Conservation (phyloP, 2,797 vertebrate genomes). For the Anniella stebbinsi region DNA sequence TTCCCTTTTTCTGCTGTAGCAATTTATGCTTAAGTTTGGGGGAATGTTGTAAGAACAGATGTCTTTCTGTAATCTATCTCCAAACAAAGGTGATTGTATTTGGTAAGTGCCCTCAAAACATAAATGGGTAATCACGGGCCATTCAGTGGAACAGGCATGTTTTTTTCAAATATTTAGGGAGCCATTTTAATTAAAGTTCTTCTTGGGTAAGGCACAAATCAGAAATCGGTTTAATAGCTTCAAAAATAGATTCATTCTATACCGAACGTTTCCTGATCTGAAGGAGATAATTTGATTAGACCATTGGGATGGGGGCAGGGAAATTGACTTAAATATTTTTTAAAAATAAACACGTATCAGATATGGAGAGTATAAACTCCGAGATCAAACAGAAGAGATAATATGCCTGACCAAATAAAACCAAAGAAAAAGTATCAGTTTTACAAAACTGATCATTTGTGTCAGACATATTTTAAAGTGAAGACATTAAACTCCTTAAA, state of each 20-base stretch:
- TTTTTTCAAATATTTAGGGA: background rate
- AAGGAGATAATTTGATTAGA: no score
- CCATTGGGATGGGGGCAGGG: no score
- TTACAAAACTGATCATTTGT: no score
- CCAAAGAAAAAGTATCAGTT: no score
- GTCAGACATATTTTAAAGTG: no score
- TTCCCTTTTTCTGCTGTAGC: conserved; percentile 21
- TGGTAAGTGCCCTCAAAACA: background rate
- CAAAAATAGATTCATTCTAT: background rate
- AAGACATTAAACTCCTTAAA: no score
- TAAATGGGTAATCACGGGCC: background rate
- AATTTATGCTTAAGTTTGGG: background rate
- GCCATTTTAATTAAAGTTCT: background rate
- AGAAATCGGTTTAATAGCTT: background rate
- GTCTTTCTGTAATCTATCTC: background rate
- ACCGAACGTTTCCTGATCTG: no score
- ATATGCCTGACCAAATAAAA: no score
- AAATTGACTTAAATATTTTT: no score
- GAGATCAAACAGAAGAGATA: no score
- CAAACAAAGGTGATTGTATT: background rate
- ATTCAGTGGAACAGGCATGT: background rate
- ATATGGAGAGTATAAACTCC: no score
- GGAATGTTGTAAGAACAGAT: background rate
- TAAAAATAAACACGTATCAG: no score
- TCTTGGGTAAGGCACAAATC: background rate